These are phyloP conservation scores for Drosophila pandora DNA, from an alignment of 1,140 invertebrate species.

Conservation along the genomic window DNA sequence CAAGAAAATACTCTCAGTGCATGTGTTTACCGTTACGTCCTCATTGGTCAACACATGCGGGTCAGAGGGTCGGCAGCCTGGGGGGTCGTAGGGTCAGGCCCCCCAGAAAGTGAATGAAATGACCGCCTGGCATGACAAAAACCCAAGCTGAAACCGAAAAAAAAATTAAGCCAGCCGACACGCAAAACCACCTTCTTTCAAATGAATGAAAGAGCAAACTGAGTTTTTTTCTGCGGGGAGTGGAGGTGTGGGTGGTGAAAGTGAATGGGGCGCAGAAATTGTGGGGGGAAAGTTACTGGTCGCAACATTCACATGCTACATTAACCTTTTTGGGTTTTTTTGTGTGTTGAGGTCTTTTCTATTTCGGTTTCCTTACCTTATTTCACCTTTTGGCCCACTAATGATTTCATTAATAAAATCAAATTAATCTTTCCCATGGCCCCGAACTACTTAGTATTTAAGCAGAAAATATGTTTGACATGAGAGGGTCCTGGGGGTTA, in stretches of 20 bases:
- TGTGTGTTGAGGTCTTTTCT: slow-evolving; percentile 14
- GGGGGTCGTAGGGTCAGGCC: slow-evolving; percentile 1
- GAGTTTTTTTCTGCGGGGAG: neutral
- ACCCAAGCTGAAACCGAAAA: slow-evolving; percentile 3
- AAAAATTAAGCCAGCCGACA: slow-evolving; percentile 9
- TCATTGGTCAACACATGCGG: slow-evolving; percentile 23
- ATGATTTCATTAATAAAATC: slow-evolving; percentile 81
- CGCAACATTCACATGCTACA: slow-evolving; percentile 64
- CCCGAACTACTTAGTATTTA: slow-evolving; percentile 63
- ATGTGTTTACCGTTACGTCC: slow-evolving; percentile 53
- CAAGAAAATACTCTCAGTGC: slow-evolving; percentile 7
- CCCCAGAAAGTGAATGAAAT: slow-evolving; percentile 50
- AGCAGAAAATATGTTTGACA: slow-evolving; percentile 55
- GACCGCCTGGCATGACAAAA: slow-evolving; percentile 48
- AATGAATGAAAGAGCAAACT: slow-evolving; percentile 20
- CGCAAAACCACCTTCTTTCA: slow-evolving; percentile 17
- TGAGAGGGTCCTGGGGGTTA: neutral
- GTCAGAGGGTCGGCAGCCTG: neutral
- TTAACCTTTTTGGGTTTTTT: slow-evolving; percentile 45
- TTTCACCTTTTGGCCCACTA: slow-evolving; percentile 47
- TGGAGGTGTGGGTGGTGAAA: slow-evolving; percentile 1
- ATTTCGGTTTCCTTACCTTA: slow-evolving; percentile 25
- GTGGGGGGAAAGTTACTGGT: slow-evolving; percentile 35
- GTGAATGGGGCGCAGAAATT: slow-evolving; percentile 26
- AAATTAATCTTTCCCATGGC: slow-evolving; percentile 61